phyloP scores from a whole-genome alignment of 2,888 invertebrate genomes.

The Yponomeuta cagnagella region DNA sequence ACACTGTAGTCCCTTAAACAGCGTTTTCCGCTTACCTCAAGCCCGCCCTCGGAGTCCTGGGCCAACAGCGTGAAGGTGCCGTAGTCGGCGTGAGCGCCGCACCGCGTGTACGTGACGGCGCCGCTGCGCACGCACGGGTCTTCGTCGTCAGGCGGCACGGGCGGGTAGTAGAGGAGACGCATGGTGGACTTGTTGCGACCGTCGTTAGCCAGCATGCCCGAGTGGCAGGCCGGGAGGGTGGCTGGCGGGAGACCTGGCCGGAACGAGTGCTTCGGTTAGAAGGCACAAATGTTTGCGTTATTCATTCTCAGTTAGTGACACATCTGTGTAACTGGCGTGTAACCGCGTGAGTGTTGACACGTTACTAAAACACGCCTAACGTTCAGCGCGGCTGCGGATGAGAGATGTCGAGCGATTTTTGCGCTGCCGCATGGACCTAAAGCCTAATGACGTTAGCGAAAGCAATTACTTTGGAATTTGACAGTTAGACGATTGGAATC shows the following conservation, averaged over 20 bases:
- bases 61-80: conserved; percentile 85
- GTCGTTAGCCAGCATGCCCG: conserved; percentile 78
- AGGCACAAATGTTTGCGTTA: not conserved
- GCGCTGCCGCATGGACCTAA: too few species aligned
- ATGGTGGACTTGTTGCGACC: conserved; percentile 80
- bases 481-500: too few species aligned
- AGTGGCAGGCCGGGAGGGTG: conserved; percentile 79
- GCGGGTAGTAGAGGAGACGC: conserved; percentile 84
- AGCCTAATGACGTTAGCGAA: too few species aligned
- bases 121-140: conserved; percentile 56
- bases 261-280: conserved; percentile 18
- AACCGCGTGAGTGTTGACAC: too few species aligned
- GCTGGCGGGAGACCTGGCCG: conserved; percentile 74
- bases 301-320: not conserved
- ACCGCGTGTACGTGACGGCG: conserved; percentile 71
- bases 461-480: too few species aligned
- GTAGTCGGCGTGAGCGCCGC: conserved; percentile 84
- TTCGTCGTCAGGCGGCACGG: conserved; percentile 77
- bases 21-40: conserved; percentile 61
- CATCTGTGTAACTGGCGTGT: too few species aligned
- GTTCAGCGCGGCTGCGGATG: too few species aligned
- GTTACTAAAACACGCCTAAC: too few species aligned
- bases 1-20: too few species aligned
- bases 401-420: too few species aligned
- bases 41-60: conserved; percentile 84